Percentiles rank a stretch among this genome's conserved stretches.
These are phyloP conservation scores for Aphidius ervi DNA, from an alignment of 1,140 invertebrate species.

Conservation along the genomic window DNA sequence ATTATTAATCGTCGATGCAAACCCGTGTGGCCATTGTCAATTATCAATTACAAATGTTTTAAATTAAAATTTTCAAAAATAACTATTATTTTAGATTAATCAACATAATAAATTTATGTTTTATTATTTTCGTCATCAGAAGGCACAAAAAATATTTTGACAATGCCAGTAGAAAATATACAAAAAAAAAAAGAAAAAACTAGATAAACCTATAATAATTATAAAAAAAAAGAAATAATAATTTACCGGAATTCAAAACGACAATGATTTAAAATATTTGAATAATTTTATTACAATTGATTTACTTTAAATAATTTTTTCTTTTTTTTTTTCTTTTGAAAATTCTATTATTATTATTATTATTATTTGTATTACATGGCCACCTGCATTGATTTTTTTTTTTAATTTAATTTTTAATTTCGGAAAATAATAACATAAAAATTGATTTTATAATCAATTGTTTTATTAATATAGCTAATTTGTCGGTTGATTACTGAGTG, in stretches of 20 bases:
- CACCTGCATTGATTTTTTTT: not conserved
- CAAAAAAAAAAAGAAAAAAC: conserved; percentile 1
- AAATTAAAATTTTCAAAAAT: not conserved
- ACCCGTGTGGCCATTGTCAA: no score
- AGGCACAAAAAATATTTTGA: conserved; percentile 16
- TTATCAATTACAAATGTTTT: no score
- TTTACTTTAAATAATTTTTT: not conserved
- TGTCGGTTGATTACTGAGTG: conserved; percentile 48
- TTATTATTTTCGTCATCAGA: not conserved
- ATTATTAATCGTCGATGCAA: no score
- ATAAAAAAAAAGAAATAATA: not conserved
- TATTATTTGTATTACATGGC: not conserved
- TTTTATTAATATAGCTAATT: conserved; percentile 30
- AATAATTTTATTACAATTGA: not conserved
- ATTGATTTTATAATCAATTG: conserved; percentile 5
- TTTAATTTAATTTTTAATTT: not conserved
- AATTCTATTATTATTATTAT: not conserved
- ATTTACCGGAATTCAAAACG: not conserved
- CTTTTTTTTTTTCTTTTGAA: not conserved
- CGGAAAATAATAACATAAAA: no score
- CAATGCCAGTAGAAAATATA: conserved; percentile 1
- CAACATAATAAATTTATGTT: not conserved
- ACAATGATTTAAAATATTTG: not conserved
- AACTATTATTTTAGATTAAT: not conserved
- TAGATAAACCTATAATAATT: not conserved